phyloP scores from a whole-genome alignment of 2,888 invertebrate species.

The Digitonthophagus gazella region DNA sequence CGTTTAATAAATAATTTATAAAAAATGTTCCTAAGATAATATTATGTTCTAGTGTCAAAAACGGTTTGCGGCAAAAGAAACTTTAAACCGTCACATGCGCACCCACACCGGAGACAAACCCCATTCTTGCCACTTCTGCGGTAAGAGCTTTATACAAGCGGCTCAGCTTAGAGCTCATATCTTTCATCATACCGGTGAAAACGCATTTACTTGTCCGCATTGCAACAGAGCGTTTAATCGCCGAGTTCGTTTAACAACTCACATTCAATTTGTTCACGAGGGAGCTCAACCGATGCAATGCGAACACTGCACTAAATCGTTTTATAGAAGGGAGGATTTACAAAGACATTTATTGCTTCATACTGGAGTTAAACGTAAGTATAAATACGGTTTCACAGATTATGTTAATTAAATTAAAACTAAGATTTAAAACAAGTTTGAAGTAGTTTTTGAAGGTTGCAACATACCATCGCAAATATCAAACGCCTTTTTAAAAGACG shows the following conservation, averaged over 20 bases:
- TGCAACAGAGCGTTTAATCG: slow-evolving; percentile 55
- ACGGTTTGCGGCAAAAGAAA: slow-evolving; percentile 79
- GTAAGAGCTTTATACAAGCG: slow-evolving; percentile 77
- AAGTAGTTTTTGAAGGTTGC: no score
- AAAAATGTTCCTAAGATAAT: no score
- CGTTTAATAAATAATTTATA: slow-evolving; percentile 6
- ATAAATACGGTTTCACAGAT: not conserved
- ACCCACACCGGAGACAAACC: slow-evolving; percentile 60
- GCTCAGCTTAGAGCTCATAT: slow-evolving; percentile 76
- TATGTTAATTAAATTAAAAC: no score
- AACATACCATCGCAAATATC: no score
- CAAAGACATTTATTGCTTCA: slow-evolving; percentile 60
- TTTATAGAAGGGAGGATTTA: slow-evolving; percentile 63
- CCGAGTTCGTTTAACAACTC: slow-evolving; percentile 54
- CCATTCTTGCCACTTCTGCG: slow-evolving; percentile 65
- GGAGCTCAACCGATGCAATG: slow-evolving; percentile 62
- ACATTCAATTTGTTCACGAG: slow-evolving; percentile 63
- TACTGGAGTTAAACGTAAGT: slow-evolving; percentile 60
- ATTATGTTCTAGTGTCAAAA: slow-evolving; percentile 64
- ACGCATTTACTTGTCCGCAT: slow-evolving; percentile 63
- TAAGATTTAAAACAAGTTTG: not conserved
- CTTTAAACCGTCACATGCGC: slow-evolving; percentile 53
- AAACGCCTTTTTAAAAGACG: no score
- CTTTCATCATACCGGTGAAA: slow-evolving; percentile 71
- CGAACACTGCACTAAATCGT: slow-evolving; percentile 57